Evolutionary conservation across 2,113 vertebrate genomes (phyloP), one percentile per base, ranked within the genome.

Genomic region (Psilopsiagon aymara): DNA sequence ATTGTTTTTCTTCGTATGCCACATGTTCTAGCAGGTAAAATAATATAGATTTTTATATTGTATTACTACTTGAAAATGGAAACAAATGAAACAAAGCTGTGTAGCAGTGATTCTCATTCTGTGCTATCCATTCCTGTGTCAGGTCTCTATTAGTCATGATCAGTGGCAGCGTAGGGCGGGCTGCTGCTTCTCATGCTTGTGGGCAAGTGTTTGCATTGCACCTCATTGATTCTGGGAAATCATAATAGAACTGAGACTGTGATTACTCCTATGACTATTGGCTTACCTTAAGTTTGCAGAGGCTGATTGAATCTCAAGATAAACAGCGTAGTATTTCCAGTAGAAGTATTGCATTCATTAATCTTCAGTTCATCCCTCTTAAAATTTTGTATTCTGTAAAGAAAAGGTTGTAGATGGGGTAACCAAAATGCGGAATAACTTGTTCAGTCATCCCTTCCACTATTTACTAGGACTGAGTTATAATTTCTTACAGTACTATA

Each of bases 51-150:
- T 66, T 67, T 74, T 64, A 80, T 81, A 21, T 63, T 63, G 57
- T 47, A 19, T 90, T 68, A 89, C 92, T 83, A 74, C 59, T 31
- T 67, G 93, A 25, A 59, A 89, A 86, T 93, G 88, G 86, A 63
- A 94, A 79, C 66, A 90, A 79, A 92, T 60, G 82, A 68, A 73
- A 9, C 1, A 18, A 41, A 79, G 93, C 74, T 53, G 63, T 0
- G 1, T 15, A 46, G 74, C 59, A 43, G 82, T 11, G 21, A 9
- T 35, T 89, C 33, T 23, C 74, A 64, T 41, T 80, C 47, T 2
- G 9, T 39, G 57, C 68, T 41, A 6, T 46, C 82, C 60, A 8
- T 94, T 75, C 82, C 80, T 19, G 0, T 2, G 37, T 35, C 87
- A 86, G 87, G 44, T 64, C 91, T 94, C 84, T 46, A 6, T 94